Percentiles rank a stretch among this genome's conserved stretches.
Conservation (phyloP, 1,140 invertebrate genomes). For the Bombus sibiricus region DNA sequence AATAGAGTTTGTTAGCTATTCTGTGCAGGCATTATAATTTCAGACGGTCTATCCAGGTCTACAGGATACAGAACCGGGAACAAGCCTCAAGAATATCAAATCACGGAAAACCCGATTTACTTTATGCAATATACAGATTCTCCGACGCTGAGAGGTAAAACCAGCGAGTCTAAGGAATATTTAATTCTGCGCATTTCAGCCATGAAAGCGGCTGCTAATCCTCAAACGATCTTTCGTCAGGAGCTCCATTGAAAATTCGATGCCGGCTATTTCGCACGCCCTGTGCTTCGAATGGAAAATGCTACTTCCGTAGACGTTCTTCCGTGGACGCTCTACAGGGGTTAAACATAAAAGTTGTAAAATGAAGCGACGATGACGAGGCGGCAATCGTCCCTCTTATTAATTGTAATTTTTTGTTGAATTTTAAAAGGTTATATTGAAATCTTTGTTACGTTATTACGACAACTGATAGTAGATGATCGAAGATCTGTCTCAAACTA, state of each 20-base stretch:
- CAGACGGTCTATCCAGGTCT: background rate
- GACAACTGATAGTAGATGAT: no score
- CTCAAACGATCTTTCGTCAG: slow-evolving; percentile 2
- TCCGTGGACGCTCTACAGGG: no score
- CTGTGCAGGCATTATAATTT: background rate
- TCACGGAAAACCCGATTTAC: background rate
- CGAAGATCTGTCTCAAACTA: no score
- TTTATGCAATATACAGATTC: slow-evolving; percentile 15
- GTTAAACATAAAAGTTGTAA: background rate
- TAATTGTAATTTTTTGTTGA: no score
- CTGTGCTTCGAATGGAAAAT: background rate
- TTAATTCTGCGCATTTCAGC: slow-evolving; percentile 30
- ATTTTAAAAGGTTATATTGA: no score
- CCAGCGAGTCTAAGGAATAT: slow-evolving; percentile 30
- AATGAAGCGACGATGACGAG: background rate
- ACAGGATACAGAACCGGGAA: background rate
- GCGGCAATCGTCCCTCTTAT: background rate
- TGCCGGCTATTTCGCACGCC: background rate
- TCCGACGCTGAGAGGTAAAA: background rate
- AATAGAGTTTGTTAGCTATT: background rate
- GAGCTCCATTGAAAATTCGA: background rate
- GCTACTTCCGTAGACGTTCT: background rate
- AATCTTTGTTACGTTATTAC: no score
- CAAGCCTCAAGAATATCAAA: slow-evolving; percentile 7
- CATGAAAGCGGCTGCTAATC: slow-evolving; percentile 23